Evolutionary conservation across 2,113 vertebrate species (phyloP).

Genomic region (Tychaedon coryphoeus): DNA sequence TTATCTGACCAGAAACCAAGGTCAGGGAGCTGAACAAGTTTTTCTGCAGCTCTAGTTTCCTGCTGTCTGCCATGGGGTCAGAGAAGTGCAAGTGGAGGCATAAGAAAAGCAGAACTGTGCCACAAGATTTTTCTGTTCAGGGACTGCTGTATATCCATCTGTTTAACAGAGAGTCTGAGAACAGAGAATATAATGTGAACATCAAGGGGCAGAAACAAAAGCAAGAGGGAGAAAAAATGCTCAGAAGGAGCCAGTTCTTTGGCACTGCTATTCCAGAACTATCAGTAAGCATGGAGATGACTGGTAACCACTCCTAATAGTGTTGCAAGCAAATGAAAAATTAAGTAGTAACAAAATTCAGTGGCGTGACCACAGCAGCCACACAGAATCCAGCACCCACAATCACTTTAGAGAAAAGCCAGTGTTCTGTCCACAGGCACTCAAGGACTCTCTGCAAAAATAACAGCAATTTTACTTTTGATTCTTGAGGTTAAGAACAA

Average conservation of each 20-base stretch:
- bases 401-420: background rate
- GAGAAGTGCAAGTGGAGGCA: background rate
- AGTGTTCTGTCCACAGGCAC: background rate
- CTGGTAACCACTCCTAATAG: background rate
- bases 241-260: background rate
- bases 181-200: background rate
- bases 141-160: background rate
- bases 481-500: background rate
- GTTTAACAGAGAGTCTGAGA: background rate
- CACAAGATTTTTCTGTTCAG: background rate
- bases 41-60: background rate
- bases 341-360: background rate
- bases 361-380: background rate
- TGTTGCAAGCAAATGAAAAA: background rate
- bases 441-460: background rate
- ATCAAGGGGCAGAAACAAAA: background rate
- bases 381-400: background rate
- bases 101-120: background rate
- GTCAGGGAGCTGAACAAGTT: background rate
- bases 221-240: background rate
- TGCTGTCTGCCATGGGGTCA: background rate
- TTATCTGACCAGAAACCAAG: background rate
- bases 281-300: background rate
- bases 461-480: background rate
- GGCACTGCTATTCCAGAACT: background rate